These are phyloP conservation scores for Apomyelois bistriatella DNA, from an alignment of 2,888 invertebrate genomes.

Conservation along the genomic window DNA sequence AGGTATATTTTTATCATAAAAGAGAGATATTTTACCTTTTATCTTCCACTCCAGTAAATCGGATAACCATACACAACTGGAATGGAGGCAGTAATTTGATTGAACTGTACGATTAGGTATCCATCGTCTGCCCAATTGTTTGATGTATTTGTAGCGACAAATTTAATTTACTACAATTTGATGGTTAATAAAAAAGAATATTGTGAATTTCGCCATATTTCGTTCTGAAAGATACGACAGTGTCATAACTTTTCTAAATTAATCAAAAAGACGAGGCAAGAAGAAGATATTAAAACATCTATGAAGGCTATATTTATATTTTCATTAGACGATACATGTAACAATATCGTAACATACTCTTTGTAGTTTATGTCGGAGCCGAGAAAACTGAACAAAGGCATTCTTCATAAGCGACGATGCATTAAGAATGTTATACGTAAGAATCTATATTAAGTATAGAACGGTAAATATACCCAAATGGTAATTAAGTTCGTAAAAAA, in stretches of 20 bases:
- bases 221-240: no score
- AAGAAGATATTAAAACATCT: no score
- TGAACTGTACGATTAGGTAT: constrained; percentile 3
- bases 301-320: no score
- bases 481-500: no score
- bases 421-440: background rate
- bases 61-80: background rate
- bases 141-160: background rate
- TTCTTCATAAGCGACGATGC: background rate
- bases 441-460: background rate
- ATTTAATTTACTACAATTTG: background rate
- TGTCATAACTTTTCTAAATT: no score
- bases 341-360: background rate
- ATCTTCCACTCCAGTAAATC: background rate
- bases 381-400: background rate
- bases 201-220: background rate
- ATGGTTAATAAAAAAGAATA: background rate
- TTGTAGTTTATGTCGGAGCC: background rate
- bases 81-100: background rate
- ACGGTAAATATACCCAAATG: no score
- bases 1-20: no score
- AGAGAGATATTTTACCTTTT: background rate
- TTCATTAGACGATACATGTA: background rate
- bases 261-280: no score
- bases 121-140: constrained; percentile 1